phyloP scores from a whole-genome alignment of 2,113 vertebrate genomes.

The Mesocricetus auratus region DNA sequence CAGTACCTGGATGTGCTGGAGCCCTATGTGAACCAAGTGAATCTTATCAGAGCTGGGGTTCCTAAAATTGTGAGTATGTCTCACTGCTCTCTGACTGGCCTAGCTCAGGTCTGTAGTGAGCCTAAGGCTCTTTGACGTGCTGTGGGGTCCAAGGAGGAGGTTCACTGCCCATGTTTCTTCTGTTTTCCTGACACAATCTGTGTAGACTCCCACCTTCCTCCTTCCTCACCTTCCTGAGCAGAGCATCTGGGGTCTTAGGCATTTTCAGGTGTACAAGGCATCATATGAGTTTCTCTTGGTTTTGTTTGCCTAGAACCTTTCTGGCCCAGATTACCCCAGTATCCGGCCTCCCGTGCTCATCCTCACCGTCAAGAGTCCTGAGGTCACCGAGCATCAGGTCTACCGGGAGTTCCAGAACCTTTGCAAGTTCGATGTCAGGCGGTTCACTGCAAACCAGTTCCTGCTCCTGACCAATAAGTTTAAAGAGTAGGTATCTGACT shows the following conservation, averaged over 20 bases:
- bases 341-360: conserved; percentile 82
- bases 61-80: conserved; percentile 86
- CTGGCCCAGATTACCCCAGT: conserved; percentile 82
- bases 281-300: neutral
- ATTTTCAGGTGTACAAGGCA: neutral
- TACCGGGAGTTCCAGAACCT: conserved; percentile 83
- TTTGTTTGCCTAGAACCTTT: conserved; percentile 85
- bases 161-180: too few species aligned
- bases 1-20: conserved; percentile 82
- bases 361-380: conserved; percentile 77
- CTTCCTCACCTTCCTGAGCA: rapidly evolving
- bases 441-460: conserved; percentile 83
- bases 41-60: conserved; percentile 85
- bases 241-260: neutral
- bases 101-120: rapidly evolving
- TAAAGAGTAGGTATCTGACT: conserved; percentile 83
- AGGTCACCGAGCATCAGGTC: conserved; percentile 83
- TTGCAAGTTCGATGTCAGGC: conserved; percentile 86
- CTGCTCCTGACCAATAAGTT: conserved; percentile 86
- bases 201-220: rapidly evolving
- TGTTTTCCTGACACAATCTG: neutral
- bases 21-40: conserved; percentile 87
- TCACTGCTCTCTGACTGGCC: rapidly evolving
- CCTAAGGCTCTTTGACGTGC: neutral
- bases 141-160: neutral